Conservation (phyloP, 2,113 vertebrate species). For the Clarias macrocephalus region DNA sequence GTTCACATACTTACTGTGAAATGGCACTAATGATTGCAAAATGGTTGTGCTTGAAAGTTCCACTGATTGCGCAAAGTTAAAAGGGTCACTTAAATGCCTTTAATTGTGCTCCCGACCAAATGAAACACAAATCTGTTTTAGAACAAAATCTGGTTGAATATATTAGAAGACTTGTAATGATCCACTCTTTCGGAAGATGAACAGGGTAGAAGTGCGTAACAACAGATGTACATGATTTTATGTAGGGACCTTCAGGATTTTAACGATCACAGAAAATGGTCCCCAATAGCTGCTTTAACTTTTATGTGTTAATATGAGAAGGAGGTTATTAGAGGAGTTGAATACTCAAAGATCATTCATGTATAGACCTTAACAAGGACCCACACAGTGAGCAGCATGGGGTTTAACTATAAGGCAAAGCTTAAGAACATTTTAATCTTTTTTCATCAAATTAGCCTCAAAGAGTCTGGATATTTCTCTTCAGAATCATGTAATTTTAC, state of each 20-base stretch:
- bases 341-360: conserved; percentile 34
- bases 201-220: conserved; percentile 21
- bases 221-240: conserved; percentile 24
- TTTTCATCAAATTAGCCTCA: conserved; percentile 29
- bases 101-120: conserved; percentile 43
- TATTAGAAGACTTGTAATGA: conserved; percentile 37
- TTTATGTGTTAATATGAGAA: conserved; percentile 42
- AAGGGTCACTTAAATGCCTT: conserved; percentile 40
- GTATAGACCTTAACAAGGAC: conserved; percentile 26
- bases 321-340: conserved; percentile 34
- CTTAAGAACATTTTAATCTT: conserved; percentile 19
- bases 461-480: conserved; percentile 21
- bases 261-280: conserved; percentile 20
- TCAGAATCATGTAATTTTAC: background rate
- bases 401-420: conserved; percentile 41
- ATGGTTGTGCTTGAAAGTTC: conserved; percentile 41
- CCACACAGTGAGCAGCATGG: conserved; percentile 15
- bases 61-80: conserved; percentile 49
- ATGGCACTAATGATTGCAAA: conserved; percentile 44
- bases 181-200: conserved; percentile 18
- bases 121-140: conserved; percentile 51
- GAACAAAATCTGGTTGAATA: conserved; percentile 21
- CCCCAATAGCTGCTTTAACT: conserved; percentile 33
- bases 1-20: conserved; percentile 28
- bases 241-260: conserved; percentile 17